These are phyloP conservation scores for Typhlichthys eigenmanni DNA, from an alignment of 2,797 vertebrate genomes.

Conservation along the genomic window DNA sequence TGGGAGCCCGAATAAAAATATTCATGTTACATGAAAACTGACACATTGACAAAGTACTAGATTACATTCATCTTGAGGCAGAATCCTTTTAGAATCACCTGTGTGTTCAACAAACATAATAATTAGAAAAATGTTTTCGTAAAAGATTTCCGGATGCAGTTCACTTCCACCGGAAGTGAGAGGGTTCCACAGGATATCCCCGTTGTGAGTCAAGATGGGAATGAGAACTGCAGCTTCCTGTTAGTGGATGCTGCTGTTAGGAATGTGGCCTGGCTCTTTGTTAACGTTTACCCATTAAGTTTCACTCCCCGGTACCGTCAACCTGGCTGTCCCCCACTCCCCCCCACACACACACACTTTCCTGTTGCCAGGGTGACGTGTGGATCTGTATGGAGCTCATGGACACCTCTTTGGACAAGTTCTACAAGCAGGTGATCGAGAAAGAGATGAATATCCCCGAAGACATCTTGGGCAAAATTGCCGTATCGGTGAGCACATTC, in stretches of 20 bases:
- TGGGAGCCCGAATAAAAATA: too few relatives aligned
- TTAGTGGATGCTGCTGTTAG: conserved; percentile 24
- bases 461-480: conserved; percentile 95
- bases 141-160: conserved; percentile 25
- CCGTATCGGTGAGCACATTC: conserved; percentile 87
- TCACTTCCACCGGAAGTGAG: conserved; percentile 36
- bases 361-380: conserved; percentile 85
- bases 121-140: neutral
- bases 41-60: too few relatives aligned
- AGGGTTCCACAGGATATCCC: conserved; percentile 58
- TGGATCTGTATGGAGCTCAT: conserved; percentile 99
- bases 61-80: too few relatives aligned
- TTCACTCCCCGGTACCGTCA: conserved; percentile 3
- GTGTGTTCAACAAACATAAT: neutral
- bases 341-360: neutral
- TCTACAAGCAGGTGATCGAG: conserved; percentile 96
- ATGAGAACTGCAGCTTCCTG: conserved; percentile 37
- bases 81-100: too few relatives aligned
- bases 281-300: neutral
- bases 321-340: neutral
- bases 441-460: conserved; percentile 90
- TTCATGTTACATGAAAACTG: too few relatives aligned
- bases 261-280: conserved; percentile 22
- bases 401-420: conserved; percentile 98
- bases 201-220: conserved; percentile 2